These are phyloP conservation scores for Clarias pachynema DNA, from an alignment of 2,797 vertebrate genomes.

Conservation along the genomic window DNA sequence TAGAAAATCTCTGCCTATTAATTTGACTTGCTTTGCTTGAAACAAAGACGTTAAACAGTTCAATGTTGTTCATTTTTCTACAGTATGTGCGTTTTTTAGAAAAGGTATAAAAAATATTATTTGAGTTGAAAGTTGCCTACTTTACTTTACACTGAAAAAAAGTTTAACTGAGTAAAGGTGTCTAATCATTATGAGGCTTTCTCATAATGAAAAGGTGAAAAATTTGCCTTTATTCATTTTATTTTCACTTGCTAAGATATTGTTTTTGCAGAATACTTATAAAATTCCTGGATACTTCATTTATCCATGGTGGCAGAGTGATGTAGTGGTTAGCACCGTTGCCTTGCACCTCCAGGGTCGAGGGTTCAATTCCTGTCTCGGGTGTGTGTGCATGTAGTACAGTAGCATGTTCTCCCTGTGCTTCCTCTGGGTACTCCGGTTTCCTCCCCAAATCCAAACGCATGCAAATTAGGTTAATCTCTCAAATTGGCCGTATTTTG, in stretches of 20 bases:
- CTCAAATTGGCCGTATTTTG: too few species aligned
- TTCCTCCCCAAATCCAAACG: too few species aligned
- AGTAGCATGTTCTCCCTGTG: too few species aligned
- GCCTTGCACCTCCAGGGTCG: too few species aligned
- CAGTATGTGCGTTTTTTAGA: background rate
- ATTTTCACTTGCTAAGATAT: background rate
- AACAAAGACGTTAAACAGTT: background rate
- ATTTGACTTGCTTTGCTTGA: background rate
- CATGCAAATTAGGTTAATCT: too few species aligned
- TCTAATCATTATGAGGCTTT: background rate
- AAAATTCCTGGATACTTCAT: background rate
- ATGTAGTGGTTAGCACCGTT: too few species aligned
- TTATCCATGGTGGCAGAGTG: background rate
- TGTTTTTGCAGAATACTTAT: too few species aligned
- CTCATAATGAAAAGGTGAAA: background rate
- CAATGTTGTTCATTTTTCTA: background rate
- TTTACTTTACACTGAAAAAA: background rate
- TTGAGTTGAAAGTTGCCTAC: background rate
- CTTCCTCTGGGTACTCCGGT: too few species aligned
- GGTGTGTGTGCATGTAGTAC: too few species aligned
- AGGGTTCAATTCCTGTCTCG: too few species aligned
- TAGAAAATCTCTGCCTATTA: background rate
- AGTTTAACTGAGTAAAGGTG: background rate
- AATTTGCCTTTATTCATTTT: background rate
- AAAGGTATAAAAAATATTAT: background rate